phyloP scores from a whole-genome alignment of 2,888 invertebrate species.

The Eupithecia inturbata region DNA sequence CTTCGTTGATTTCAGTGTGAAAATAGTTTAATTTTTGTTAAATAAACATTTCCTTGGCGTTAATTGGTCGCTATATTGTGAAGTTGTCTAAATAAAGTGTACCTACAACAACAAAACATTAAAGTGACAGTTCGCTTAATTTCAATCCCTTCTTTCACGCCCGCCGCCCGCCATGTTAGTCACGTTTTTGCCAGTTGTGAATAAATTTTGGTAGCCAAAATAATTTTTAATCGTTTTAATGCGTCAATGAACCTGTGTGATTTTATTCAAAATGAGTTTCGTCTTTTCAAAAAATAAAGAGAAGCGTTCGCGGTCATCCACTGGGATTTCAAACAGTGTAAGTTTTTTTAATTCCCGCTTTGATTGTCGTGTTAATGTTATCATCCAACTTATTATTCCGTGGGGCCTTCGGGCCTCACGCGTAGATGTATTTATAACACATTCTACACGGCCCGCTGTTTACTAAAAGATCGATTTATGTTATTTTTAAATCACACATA shows the following conservation, averaged over 20 bases:
- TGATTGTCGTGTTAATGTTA: slow-evolving; percentile 47
- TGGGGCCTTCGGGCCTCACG: slow-evolving; percentile 58
- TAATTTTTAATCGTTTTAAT: slow-evolving; percentile 26
- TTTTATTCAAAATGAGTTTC: slow-evolving; percentile 62
- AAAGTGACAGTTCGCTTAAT: slow-evolving; percentile 24
- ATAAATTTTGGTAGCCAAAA: slow-evolving; percentile 58
- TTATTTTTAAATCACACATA: not conserved
- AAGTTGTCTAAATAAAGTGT: not conserved
- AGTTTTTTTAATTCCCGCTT: slow-evolving; percentile 73
- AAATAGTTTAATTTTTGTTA: not conserved
- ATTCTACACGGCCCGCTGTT: not conserved
- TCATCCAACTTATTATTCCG: not conserved
- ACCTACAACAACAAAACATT: not conserved
- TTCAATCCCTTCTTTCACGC: slow-evolving; percentile 44
- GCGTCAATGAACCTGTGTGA: slow-evolving; percentile 40
- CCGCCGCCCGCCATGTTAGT: slow-evolving; percentile 77
- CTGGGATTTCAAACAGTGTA: slow-evolving; percentile 64
- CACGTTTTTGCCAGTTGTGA: slow-evolving; percentile 78
- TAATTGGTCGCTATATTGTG: not conserved
- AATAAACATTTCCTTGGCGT: not conserved
- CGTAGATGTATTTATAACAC: slow-evolving; percentile 60
- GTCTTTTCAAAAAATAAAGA: slow-evolving; percentile 59
- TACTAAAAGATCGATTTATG: not conserved
- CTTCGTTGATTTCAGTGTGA: not conserved
- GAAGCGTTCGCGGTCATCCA: slow-evolving; percentile 62